Base-by-base conservation (phyloP, 1,140 invertebrate genomes). In the Delia radicum region DNA sequence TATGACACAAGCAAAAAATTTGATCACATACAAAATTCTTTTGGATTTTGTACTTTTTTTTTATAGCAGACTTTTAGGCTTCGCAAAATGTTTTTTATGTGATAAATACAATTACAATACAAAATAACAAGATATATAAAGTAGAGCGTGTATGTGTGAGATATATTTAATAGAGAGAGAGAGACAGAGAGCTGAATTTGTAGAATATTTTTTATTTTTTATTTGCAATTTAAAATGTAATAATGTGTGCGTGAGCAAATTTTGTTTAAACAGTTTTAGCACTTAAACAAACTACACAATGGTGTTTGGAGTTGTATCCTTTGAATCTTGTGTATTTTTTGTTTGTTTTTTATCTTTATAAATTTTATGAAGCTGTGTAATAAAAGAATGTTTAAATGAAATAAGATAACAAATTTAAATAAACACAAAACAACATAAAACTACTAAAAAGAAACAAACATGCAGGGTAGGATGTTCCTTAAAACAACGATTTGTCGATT, bases 31-130 rank as follows among this genome's bases (percentile, higher is more conserved):
- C 37, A 42, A 62, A 55, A 77, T 55, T 72, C 31, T 26, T 75
- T 28, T 62, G 42, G 31, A 33, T 75, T 73, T 74, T 76, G 65
- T 67, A 75, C 63, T 77, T 77, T 75, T 75, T 62, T 79, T 29
- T 31, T 61, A 28, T 29, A 37, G 73, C 27, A 61, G 46, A 55
- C 46, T 55, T 55, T 55, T 55, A 55, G 46, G 46, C 46, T 55
- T 55, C 18, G n/a, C 46, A 55, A 55, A 55, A 21, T 55, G 46
- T 55, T 15, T n/a, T n/a, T n/a, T 3, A 24, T 15, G 15, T 55
- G 46, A 55, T 2, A 55, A 33, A 33, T 33, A 6, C 12, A 62
- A 67, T 28, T 42, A 13, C 33, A 42, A 42, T 42, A 15, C n/a
- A 42, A 42, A 15, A 42, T 10, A 10, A 42, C 12, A 13, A 42